Base-by-base conservation (phyloP, 2,888 invertebrate species). In the Polyploca ridens region DNA sequence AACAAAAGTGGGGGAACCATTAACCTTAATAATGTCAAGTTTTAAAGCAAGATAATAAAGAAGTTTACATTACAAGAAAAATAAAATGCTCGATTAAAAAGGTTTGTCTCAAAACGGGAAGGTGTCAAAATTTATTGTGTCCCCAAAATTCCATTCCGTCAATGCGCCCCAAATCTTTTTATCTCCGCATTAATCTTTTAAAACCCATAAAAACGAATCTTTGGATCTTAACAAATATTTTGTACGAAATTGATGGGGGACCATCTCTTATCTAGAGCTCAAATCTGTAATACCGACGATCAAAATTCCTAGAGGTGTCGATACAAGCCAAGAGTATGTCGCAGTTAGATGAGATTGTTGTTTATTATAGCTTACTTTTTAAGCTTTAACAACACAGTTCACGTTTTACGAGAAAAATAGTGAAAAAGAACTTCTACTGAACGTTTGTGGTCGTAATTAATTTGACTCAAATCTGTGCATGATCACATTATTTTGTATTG, bases 301-400 rank as follows among this genome's bases (percentile, higher is more conserved):
- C 88, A 90, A 93, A 90, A 94, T 93, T 94, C 93, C 87, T 93
- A 88, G 89, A 94, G 93, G 94, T 94, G 94, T 93, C 91, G 88
- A 93, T 93, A 92, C 90, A 90, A 84, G 79, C 74, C 77, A 75
- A 75, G 84, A 87, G 82, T 86, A 91, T 90, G 88, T 84, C 79
- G 77, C 80, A 81, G 79, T 84, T 83, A 70, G 76, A 75, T 72
- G 71, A 81, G 78, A 82, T 86, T 75, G 74, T 79, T 77, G 73
- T 79, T 79, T 81, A 78, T 79, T 75, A 82, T 70, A 63, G 72
- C 76, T 83, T 81, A 79, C 73, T 81, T 79, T 76, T 77, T 4
- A 6, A 62, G 44, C 33, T 33, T 62, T 62, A 35, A 61, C n/a
- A 63, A 58, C 66, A 63, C 62, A 58, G 63, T 60, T 57, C 63